Base-by-base conservation (phyloP, 2,888 invertebrate species). In the Hirtodrosophila cameraria region DNA sequence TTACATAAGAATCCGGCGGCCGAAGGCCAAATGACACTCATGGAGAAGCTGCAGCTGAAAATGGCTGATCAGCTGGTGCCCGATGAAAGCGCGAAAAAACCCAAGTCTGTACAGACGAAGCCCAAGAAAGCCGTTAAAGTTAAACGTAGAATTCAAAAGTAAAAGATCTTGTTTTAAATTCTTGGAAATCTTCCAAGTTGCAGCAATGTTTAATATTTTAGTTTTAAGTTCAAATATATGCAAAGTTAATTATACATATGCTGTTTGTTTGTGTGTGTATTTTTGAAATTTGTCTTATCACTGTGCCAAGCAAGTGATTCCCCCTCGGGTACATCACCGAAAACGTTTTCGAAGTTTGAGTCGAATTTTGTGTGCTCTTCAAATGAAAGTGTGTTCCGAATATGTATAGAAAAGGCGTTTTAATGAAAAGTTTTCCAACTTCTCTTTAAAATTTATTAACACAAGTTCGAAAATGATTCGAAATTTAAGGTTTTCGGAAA, bases 1-100 rank as follows among this genome's bases (percentile, higher is more conserved):
- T 2, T 54, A 3, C 74, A 75, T 35, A 87, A 86, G 23, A 64
- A 77, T 35, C 45, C 69, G 2, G 16, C 8, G 3, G 5, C 12
- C 1, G 15, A 4, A 2, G 2, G 8, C 8, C 1, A 28, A 0
- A 42, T 89, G 70, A 86, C 90, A 1, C 8, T 90, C 0, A 90
- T 90, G 90, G 90, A 90, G 55, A 86, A 89, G 58, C 71, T 90
- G 1, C 90, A 90, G 50, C 25, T 70, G 0, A 80, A 88, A 43
- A 87, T 80, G 0, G 59, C 35, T 3, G 13, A 25, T 0, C 11
- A 11, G 0, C 9, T 42, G 36, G 27, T 16, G 41, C 42, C 23
- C n/a, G 45, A 23, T 5, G 15, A 11, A 5, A 8, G n/a, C 0
- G 2, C 2, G 5, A 15, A 4, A 7, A n/a, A 27, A 1, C 8